Conservation (phyloP, 92 coral and sea anemone species). For the Montipora capitata region DNA sequence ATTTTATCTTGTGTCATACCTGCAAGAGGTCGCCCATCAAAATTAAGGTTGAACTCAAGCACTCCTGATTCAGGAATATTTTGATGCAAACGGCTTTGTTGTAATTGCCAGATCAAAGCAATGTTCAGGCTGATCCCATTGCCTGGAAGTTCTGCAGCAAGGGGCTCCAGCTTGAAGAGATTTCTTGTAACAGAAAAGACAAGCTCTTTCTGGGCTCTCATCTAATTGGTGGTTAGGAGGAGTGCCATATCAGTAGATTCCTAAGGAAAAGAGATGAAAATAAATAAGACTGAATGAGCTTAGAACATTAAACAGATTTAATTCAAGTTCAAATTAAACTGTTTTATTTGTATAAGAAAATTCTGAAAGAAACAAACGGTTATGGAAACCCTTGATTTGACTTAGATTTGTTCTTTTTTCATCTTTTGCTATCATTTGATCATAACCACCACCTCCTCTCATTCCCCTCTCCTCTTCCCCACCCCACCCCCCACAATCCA, state of each 20-base stretch:
- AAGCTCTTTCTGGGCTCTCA: conserved; percentile 55
- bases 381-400: too few species aligned
- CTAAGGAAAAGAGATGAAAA: neutral
- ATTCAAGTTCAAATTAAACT: too few species aligned
- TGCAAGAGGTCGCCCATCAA: too few species aligned
- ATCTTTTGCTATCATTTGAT: too few species aligned
- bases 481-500: too few species aligned
- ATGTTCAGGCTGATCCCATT: conserved; percentile 32
- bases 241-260: conserved; percentile 46
- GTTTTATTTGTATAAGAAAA: too few species aligned
- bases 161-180: conserved; percentile 44
- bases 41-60: too few species aligned
- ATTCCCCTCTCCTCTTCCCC: too few species aligned
- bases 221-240: conserved; percentile 47
- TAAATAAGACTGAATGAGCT: neutral
- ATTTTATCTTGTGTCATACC: conserved; percentile 4
- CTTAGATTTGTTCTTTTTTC: too few species aligned
- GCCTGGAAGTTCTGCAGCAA: conserved; percentile 45
- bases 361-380: too few species aligned
- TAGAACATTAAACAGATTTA: too few species aligned
- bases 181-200: conserved; percentile 39
- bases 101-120: conserved; percentile 48
- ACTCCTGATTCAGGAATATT: conserved; percentile 32
- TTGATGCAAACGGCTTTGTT: conserved; percentile 46
- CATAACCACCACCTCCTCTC: too few species aligned